Conservation (phyloP, 2,113 vertebrate species). For the Cyphotilapia sp. region DNA sequence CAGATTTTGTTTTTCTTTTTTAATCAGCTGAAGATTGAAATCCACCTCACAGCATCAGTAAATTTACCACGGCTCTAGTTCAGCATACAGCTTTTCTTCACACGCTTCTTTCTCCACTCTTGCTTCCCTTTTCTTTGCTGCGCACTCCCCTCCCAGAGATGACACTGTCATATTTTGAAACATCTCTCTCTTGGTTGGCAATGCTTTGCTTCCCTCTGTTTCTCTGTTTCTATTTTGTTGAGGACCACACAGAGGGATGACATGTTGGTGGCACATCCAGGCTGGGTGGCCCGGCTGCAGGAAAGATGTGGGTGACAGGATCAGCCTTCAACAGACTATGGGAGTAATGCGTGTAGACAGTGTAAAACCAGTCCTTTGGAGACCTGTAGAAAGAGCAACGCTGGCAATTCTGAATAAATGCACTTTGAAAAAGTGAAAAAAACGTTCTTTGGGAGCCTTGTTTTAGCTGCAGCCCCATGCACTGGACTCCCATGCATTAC, state of each 20-base stretch:
- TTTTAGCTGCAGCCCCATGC: constrained; percentile 52
- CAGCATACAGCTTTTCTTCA: not conserved
- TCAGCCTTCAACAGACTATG: constrained; percentile 69
- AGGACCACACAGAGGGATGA: constrained; percentile 78
- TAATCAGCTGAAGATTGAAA: not conserved
- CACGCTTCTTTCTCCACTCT: not conserved
- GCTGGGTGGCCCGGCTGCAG: constrained; percentile 76
- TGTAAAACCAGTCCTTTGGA: constrained; percentile 73
- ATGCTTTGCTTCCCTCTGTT: constrained; percentile 55
- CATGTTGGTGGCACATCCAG: constrained; percentile 70
- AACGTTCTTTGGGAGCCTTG: constrained; percentile 60
- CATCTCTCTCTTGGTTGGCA: constrained; percentile 73
- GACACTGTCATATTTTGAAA: constrained; percentile 74
- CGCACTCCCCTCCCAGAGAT: constrained; percentile 56
- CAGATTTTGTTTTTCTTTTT: not conserved
- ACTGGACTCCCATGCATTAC: constrained; percentile 46
- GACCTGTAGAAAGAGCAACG: constrained; percentile 64
- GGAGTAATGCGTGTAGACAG: constrained; percentile 77
- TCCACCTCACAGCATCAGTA: not conserved
- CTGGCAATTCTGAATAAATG: constrained; percentile 69
- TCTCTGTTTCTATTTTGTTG: constrained; percentile 68
- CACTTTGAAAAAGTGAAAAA: constrained; percentile 39
- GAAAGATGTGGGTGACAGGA: constrained; percentile 72
- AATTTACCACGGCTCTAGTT: not conserved
- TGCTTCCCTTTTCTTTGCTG: not conserved